These are phyloP conservation scores for Fregetta grallaria DNA, from an alignment of 2,113 vertebrate species.

Conservation along the genomic window DNA sequence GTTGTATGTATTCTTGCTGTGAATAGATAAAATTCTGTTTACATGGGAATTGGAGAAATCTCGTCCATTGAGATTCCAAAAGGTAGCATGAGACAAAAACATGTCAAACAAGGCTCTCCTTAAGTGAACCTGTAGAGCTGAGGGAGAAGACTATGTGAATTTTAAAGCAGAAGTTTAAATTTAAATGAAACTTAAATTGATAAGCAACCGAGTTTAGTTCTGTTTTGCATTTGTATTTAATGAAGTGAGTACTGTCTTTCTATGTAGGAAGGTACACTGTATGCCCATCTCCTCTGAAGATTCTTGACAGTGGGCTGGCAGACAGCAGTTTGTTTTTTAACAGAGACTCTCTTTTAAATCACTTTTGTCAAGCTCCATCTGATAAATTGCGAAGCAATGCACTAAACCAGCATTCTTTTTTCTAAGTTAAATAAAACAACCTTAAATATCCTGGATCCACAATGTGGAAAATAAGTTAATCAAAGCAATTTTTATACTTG, in stretches of 20 bases:
- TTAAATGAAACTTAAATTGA: neutral
- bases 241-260: neutral
- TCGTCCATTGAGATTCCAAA: neutral
- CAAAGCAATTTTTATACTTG: constrained; percentile 13
- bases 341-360: neutral
- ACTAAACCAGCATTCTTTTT: neutral
- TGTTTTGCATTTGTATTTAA: neutral
- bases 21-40: neutral
- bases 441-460: constrained; percentile 4
- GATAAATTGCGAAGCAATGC: neutral
- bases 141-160: neutral
- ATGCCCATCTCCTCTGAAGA: neutral
- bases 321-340: neutral
- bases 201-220: neutral
- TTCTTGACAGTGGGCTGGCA: neutral
- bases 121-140: neutral
- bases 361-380: neutral
- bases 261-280: neutral
- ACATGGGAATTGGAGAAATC: neutral
- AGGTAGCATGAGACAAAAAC: neutral
- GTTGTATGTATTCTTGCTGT: neutral
- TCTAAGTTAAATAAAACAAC: neutral
- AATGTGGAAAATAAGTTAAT: constrained; percentile 44
- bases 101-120: neutral
- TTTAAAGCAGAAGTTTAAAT: neutral